Conservation (phyloP, 2,888 invertebrate genomes). For the Gonocerus acuteangulatus region DNA sequence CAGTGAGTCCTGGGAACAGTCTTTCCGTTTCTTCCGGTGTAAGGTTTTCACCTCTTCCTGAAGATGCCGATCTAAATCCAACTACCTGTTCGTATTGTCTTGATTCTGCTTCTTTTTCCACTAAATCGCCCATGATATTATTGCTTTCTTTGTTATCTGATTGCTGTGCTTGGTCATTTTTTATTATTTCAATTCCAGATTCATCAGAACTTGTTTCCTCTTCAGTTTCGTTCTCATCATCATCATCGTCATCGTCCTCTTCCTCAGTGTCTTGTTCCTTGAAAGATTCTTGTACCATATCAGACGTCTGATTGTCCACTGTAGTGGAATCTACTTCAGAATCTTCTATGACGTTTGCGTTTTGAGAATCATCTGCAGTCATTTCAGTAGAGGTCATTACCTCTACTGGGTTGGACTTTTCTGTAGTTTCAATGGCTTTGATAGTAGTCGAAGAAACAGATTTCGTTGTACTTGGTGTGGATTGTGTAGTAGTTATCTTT, state of each 20-base stretch:
- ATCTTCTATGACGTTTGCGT: constrained; percentile 1
- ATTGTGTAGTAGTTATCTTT: constrained; percentile 23
- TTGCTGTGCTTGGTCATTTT: constrained; percentile 39
- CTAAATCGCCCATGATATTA: constrained; percentile 37
- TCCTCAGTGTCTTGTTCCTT: constrained; percentile 40
- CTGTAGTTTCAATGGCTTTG: neutral
- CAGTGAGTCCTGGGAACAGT: constrained; percentile 31
- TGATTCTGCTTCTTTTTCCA: constrained; percentile 16
- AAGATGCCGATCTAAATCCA: constrained; percentile 15
- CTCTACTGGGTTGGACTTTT: constrained; percentile 26
- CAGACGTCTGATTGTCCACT: constrained; percentile 16
- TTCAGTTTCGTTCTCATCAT: constrained; percentile 42
- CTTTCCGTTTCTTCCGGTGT: constrained; percentile 28
- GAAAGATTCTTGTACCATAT: constrained; percentile 22
- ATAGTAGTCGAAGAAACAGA: neutral
- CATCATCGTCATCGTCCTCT: constrained; percentile 45
- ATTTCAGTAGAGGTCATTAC: neutral
- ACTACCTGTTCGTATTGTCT: constrained; percentile 7
- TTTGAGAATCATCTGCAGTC: constrained; percentile 23
- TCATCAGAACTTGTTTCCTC: neutral
- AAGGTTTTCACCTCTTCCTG: constrained; percentile 17
- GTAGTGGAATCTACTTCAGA: constrained; percentile 19
- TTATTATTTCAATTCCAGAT: constrained; percentile 37
- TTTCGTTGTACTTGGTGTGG: constrained; percentile 3
- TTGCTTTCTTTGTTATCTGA: constrained; percentile 24